These are phyloP conservation scores for Tetragnatha versicolor DNA, from an alignment of 1,140 invertebrate genomes.

Conservation along the genomic window DNA sequence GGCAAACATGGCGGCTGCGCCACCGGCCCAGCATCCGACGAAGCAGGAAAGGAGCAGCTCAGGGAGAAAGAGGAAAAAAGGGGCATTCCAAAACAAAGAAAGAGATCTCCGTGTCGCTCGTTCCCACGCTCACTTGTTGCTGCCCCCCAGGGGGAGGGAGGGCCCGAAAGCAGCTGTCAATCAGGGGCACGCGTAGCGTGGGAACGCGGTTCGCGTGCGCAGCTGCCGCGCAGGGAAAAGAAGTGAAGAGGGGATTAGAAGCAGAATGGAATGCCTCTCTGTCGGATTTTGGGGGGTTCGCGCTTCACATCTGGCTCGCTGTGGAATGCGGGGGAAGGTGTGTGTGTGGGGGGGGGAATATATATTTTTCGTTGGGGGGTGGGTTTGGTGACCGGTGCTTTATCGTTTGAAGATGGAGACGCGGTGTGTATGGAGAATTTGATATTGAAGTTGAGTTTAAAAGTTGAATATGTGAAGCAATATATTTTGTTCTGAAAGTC, in stretches of 20 bases:
- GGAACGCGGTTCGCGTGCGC: slow-evolving; percentile 46
- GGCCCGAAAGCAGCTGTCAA: slow-evolving; percentile 50
- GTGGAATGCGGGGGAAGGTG: slow-evolving; percentile 22
- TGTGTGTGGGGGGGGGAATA: background rate
- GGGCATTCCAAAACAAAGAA: slow-evolving; percentile 25
- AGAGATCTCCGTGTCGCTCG: slow-evolving; percentile 38
- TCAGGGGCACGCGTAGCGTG: slow-evolving; percentile 53
- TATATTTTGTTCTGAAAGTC: no score
- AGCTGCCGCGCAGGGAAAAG: slow-evolving; percentile 31
- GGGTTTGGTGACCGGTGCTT: background rate
- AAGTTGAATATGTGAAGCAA: no score
- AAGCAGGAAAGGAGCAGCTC: background rate
- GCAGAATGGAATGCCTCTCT: slow-evolving; percentile 3
- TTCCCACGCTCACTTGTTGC: slow-evolving; percentile 51
- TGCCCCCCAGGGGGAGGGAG: background rate
- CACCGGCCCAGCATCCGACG: no score
- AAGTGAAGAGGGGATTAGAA: slow-evolving; percentile 16
- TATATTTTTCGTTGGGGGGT: no score
- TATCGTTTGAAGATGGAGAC: background rate
- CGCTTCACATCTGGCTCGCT: slow-evolving; percentile 30
- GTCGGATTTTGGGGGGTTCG: background rate
- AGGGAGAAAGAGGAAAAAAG: background rate
- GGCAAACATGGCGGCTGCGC: no score
- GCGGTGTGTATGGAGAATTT: background rate
- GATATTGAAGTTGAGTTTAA: no score